Conservation (phyloP, 2,797 vertebrate species). For the Zenarchopterus dispar region DNA sequence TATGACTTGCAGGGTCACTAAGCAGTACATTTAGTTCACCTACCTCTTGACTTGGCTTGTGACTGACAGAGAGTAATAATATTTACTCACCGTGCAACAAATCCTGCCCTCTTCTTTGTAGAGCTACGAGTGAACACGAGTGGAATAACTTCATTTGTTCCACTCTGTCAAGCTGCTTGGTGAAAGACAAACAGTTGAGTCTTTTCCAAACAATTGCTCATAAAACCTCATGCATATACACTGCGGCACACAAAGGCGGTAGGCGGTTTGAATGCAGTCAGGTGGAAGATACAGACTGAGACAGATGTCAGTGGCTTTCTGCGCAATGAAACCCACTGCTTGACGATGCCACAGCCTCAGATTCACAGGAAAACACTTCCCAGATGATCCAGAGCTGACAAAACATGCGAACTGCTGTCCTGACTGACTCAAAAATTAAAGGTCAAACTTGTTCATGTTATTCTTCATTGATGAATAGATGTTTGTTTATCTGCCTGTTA, state of each 20-base stretch:
- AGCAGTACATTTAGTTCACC: slow-evolving; percentile 17
- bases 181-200: slow-evolving; percentile 71
- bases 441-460: too few relatives aligned
- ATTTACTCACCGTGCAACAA: slow-evolving; percentile 55
- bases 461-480: too few relatives aligned
- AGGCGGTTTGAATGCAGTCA: slow-evolving; percentile 60
- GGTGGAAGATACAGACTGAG: slow-evolving; percentile 67
- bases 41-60: slow-evolving; percentile 34
- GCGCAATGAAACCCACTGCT: slow-evolving; percentile 49
- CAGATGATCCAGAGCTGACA: slow-evolving; percentile 40
- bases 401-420: too few relatives aligned
- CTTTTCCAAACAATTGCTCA: slow-evolving; percentile 63
- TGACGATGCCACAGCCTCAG: slow-evolving; percentile 32
- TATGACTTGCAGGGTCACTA: slow-evolving; percentile 27
- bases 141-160: slow-evolving; percentile 75
- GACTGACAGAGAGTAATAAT: slow-evolving; percentile 56
- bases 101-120: slow-evolving; percentile 50
- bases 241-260: slow-evolving; percentile 51
- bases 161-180: slow-evolving; percentile 43
- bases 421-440: too few relatives aligned
- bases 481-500: too few relatives aligned
- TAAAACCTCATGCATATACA: slow-evolving; percentile 42
- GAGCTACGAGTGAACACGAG: slow-evolving; percentile 52
- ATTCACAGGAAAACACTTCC: slow-evolving; percentile 36
- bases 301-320: slow-evolving; percentile 71